Conservation (phyloP, 2,888 invertebrate genomes). For the Blastobasis lacticolella region DNA sequence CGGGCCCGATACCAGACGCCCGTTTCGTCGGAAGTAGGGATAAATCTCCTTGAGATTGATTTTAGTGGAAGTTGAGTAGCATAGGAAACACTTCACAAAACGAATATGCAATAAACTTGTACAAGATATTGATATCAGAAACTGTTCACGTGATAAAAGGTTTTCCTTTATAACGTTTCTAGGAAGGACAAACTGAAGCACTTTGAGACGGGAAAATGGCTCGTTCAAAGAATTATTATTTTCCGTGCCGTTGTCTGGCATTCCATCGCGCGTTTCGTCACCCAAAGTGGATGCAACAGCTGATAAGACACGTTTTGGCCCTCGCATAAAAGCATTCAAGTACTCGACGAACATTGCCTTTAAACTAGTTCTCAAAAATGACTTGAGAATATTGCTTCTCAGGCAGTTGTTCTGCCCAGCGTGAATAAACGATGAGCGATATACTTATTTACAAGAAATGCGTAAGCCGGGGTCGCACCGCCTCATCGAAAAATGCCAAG, state of each 20-base stretch:
- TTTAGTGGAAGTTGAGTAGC: too few species aligned
- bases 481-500: too few species aligned
- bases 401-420: too few species aligned
- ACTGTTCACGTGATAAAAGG: not conserved
- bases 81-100: too few species aligned
- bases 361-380: not conserved
- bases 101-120: too few species aligned
- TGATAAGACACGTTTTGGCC: conserved; percentile 1
- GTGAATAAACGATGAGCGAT: too few species aligned
- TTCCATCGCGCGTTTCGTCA: not conserved
- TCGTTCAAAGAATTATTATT: not conserved
- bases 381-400: not conserved
- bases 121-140: not conserved
- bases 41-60: not conserved
- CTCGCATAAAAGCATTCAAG: not conserved
- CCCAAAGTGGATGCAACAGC: not conserved
- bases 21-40: conserved; percentile 29
- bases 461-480: too few species aligned
- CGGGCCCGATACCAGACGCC: conserved; percentile 10
- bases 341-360: too few species aligned
- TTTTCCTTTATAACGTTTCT: too few species aligned
- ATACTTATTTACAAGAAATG: too few species aligned
- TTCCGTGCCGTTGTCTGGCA: not conserved
- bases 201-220: not conserved
- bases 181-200: too few species aligned